Percentiles rank a stretch among this genome's conserved stretches.
phyloP scores from a whole-genome alignment of 2,888 invertebrate species.

The Aphidoletes aphidimyza region DNA sequence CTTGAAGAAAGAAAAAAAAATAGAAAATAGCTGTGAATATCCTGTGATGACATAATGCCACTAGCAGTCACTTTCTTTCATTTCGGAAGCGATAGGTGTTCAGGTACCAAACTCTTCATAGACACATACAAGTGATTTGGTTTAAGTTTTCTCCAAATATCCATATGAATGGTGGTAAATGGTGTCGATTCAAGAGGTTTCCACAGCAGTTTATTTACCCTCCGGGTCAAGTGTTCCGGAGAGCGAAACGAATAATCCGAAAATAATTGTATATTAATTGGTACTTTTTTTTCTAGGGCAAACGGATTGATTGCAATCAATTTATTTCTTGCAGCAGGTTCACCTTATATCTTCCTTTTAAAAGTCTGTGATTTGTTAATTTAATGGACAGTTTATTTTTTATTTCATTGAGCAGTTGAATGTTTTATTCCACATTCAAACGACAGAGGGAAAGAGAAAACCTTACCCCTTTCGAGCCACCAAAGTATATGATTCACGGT shows the following conservation, averaged over 20 bases:
- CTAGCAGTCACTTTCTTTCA: neutral
- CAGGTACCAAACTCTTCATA: slow-evolving; percentile 9
- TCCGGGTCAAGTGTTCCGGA: slow-evolving; percentile 43
- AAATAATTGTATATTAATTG: slow-evolving; percentile 12
- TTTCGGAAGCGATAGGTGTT: slow-evolving; percentile 5
- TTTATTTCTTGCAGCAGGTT: slow-evolving; percentile 18
- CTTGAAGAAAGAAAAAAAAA: neutral
- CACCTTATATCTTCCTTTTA: slow-evolving; percentile 3
- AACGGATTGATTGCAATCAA: slow-evolving; percentile 45
- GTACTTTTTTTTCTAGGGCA: slow-evolving; percentile 26
- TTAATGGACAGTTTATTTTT: neutral
- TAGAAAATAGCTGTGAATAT: slow-evolving; percentile 16
- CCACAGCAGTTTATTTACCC: slow-evolving; percentile 26
- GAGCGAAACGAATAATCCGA: too few relatives aligned
- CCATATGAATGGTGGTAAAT: neutral
- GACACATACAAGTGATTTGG: slow-evolving; percentile 51
- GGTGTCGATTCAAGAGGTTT: slow-evolving; percentile 21
- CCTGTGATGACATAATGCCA: slow-evolving; percentile 45
- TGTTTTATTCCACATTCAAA: too few relatives aligned
- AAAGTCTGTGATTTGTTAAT: too few relatives aligned
- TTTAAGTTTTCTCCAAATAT: too few relatives aligned
- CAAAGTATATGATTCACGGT: slow-evolving; percentile 66
- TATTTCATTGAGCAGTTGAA: too few relatives aligned
- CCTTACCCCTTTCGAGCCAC: slow-evolving; percentile 66
- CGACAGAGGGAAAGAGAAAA: slow-evolving; percentile 13